Evolutionary conservation across 2,797 vertebrate genomes (phyloP).

Genomic region (Gymnodraco acuticeps): DNA sequence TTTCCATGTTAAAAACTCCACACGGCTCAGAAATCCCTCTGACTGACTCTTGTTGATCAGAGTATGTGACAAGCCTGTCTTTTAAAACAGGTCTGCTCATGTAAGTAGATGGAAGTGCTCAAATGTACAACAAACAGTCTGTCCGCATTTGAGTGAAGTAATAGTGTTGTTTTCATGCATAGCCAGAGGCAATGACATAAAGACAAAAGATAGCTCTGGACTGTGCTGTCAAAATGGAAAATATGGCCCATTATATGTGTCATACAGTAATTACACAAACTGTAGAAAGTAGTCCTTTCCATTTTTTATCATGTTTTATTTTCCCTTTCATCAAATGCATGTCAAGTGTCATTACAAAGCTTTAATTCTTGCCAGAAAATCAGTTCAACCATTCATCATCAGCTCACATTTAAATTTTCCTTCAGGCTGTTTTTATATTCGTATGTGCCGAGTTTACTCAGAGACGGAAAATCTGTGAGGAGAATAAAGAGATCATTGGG

Average conservation of each 20-base stretch:
- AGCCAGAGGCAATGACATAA: conserved; percentile 79
- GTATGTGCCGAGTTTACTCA: conserved; percentile 67
- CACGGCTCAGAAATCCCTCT: conserved; percentile 79
- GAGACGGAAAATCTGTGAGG: conserved; percentile 66
- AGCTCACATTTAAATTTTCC: conserved; percentile 83
- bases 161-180: conserved; percentile 81
- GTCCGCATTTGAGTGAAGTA: conserved; percentile 70
- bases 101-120: conserved; percentile 75
- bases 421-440: conserved; percentile 73
- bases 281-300: conserved; percentile 74
- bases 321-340: conserved; percentile 82
- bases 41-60: conserved; percentile 80
- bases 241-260: conserved; percentile 78
- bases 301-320: conserved; percentile 66
- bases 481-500: conserved; percentile 78
- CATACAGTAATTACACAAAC: conserved; percentile 76
- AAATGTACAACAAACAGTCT: conserved; percentile 74
- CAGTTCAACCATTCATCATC: conserved; percentile 84
- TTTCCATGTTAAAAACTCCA: conserved; percentile 90
- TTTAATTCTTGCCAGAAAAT: conserved; percentile 83
- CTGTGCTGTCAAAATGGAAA: conserved; percentile 79
- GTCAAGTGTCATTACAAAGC: conserved; percentile 84
- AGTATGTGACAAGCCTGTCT: conserved; percentile 80
- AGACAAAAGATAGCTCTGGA: conserved; percentile 79
- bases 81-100: conserved; percentile 67